Evolutionary conservation across 2,113 vertebrate genomes (phyloP), one percentile per base, ranked within the genome.

Genomic region (Erpornis zantholeuca): DNA sequence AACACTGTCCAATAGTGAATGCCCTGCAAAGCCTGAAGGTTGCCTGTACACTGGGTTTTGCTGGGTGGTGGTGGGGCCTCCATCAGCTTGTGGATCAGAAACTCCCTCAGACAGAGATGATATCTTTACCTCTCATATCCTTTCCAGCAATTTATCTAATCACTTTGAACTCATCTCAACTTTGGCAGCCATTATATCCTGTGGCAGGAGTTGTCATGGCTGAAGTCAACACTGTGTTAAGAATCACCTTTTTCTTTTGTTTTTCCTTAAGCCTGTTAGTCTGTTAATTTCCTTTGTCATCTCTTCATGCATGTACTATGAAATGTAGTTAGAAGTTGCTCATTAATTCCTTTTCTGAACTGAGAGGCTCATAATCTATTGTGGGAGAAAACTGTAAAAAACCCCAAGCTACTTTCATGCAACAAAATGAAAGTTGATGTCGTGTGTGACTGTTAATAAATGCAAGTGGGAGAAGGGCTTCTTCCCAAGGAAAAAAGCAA

Each of bases 1-100:
- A 68, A 2, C 3, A 3, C 10, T 5, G 1, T 10, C 36, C 0
- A 0, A 20, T 12, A 59, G 7, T 2, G 35, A 81, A 33, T 17
- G 17, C 7, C 20, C 33, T 3, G 0, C 15, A 38, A 68, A 70
- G 38, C 38, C 33, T 33, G 42, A 57, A 60, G 19, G 18, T 59
- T 29, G 11, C 9, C 10, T 0, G 0, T 38, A 6, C 23, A 19
- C 15, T 24, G 29, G 22, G 10, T 69, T 90, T 72, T 14, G 0
- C n/a, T 33, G 36, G 36, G 14, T 57, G 11, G 11, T 56, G 3
- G 0, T 13, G 19, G 91, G 44, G 24, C 61, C 36, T 91, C 57
- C 36, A n/a, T 60, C 10, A 31, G 19, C 47, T 82, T 76, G 35
- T 56, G 31, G 33, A 63, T 87, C 80, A 88, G 68, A 63, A 42